Percentiles rank a stretch among this genome's conserved stretches.
Evolutionary conservation across 2,797 vertebrate genomes (phyloP).

Genomic region (Sebastes goodei): DNA sequence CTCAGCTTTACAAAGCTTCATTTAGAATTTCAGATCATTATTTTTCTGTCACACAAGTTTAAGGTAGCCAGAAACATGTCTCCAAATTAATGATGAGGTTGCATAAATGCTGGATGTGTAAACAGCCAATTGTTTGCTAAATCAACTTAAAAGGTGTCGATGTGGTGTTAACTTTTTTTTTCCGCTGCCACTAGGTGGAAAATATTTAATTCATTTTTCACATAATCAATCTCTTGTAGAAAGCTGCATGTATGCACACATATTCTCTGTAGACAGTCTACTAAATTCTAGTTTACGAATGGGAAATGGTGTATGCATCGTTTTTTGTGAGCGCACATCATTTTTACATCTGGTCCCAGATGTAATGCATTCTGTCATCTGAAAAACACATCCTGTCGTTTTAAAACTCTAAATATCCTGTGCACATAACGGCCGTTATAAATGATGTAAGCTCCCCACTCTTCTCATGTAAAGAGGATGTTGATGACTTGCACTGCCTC

Average conservation of each 20-base stretch:
- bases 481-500: slow-evolving; percentile 20
- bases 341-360: neutral
- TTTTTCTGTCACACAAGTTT: neutral
- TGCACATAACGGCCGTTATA: neutral
- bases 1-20: neutral
- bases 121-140: neutral
- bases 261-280: neutral
- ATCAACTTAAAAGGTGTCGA: neutral
- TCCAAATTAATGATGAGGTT: neutral
- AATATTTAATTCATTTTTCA: neutral
- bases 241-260: neutral
- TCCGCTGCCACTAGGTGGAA: neutral
- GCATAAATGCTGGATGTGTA: neutral
- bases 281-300: neutral
- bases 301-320: neutral
- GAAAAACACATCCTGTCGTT: neutral
- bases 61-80: too few relatives aligned
- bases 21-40: neutral
- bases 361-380: neutral
- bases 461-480: neutral
- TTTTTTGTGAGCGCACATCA: neutral
- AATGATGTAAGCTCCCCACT: neutral
- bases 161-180: neutral
- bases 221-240: neutral
- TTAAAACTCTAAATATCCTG: slow-evolving; percentile 1